Conservation (phyloP, 2,888 invertebrate species). For the Pachliopta kotzebuea region DNA sequence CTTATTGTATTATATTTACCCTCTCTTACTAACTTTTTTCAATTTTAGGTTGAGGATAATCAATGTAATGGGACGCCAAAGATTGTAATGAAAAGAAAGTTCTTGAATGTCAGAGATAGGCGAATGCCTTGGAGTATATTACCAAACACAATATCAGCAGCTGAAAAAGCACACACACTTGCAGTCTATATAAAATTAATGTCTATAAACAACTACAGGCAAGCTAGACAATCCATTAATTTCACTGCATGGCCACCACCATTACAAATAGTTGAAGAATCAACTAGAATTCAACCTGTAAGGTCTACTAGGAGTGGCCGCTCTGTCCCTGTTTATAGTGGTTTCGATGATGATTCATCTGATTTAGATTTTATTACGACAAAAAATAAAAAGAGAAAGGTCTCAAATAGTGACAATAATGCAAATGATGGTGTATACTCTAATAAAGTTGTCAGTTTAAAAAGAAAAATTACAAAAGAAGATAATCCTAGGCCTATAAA, state of each 20-base stretch:
- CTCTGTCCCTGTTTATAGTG: slow-evolving; percentile 65
- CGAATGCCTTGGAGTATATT: slow-evolving; percentile 73
- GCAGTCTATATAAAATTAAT: slow-evolving; percentile 70
- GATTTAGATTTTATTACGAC: slow-evolving; percentile 66
- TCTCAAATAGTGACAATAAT: slow-evolving; percentile 56
- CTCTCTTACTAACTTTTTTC: too few relatives aligned
- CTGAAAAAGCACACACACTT: slow-evolving; percentile 65
- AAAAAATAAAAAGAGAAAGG: slow-evolving; percentile 65
- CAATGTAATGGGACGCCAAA: slow-evolving; percentile 39
- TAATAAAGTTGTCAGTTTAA: slow-evolving; percentile 62
- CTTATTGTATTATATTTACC: neutral
- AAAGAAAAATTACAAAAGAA: slow-evolving; percentile 64
- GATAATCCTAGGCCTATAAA: slow-evolving; percentile 55
- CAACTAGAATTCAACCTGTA: slow-evolving; percentile 57
- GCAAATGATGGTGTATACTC: slow-evolving; percentile 49
- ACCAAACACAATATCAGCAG: slow-evolving; percentile 55
- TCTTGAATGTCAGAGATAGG: slow-evolving; percentile 65
- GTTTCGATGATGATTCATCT: slow-evolving; percentile 70
- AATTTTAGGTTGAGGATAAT: slow-evolving; percentile 44
- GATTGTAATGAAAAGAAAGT: slow-evolving; percentile 58
- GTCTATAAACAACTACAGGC: slow-evolving; percentile 66
- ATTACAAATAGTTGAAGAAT: slow-evolving; percentile 67
- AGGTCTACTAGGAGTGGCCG: slow-evolving; percentile 71
- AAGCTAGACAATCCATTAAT: slow-evolving; percentile 60
- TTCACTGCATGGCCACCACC: slow-evolving; percentile 69